phyloP scores from a whole-genome alignment of 2,797 vertebrate species.

The Sparidentex hasta region DNA sequence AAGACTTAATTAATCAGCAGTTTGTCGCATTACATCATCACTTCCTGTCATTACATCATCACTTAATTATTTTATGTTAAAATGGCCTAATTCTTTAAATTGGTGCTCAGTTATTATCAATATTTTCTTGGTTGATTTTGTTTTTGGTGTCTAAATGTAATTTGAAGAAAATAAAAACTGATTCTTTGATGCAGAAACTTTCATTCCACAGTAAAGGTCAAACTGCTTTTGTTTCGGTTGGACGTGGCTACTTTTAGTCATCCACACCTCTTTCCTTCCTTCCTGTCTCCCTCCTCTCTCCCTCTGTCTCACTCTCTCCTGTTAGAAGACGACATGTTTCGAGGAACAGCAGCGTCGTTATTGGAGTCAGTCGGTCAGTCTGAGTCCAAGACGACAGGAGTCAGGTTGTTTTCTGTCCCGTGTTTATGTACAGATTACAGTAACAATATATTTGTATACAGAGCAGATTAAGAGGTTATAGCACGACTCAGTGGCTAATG shows the following conservation, averaged over 20 bases:
- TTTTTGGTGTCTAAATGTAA: too few species aligned
- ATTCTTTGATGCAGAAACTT: background rate
- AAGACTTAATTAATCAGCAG: too few species aligned
- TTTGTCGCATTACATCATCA: too few species aligned
- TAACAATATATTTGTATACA: conserved; percentile 33
- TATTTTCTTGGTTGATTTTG: too few species aligned
- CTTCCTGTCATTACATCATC: too few species aligned
- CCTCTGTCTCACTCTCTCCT: background rate
- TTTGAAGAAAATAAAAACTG: too few species aligned
- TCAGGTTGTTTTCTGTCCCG: conserved; percentile 37
- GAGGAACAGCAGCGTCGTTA: too few species aligned
- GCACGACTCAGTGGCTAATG: conserved; percentile 69
- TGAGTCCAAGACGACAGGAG: background rate
- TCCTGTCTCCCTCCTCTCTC: conserved; percentile 56
- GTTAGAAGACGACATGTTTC: too few species aligned
- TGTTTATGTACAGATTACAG: conserved; percentile 68
- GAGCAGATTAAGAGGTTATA: conserved; percentile 69
- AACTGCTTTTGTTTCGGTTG: conserved; percentile 61
- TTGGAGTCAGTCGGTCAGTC: background rate
- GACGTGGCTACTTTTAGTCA: conserved; percentile 64
- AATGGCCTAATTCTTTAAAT: too few species aligned
- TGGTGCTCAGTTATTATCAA: too few species aligned
- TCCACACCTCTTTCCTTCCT: conserved; percentile 83
- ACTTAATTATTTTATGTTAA: too few species aligned
- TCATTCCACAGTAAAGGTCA: conserved; percentile 47